Conservation (phyloP, 2,797 vertebrate species). For the Chelmon rostratus region DNA sequence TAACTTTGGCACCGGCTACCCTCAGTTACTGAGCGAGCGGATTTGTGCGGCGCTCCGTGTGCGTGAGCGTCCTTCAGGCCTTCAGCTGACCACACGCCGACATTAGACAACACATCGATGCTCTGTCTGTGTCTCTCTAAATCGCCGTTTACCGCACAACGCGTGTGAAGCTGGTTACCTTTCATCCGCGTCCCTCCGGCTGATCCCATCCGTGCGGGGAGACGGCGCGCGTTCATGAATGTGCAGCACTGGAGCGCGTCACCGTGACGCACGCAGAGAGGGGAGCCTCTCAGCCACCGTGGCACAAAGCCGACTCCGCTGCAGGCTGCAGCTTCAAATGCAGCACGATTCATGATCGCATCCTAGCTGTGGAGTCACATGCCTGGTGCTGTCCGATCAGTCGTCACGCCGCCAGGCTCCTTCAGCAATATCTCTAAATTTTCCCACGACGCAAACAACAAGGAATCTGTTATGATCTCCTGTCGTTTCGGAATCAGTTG, state of each 20-base stretch:
- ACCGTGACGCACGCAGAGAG: conserved; percentile 8
- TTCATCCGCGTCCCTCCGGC: conserved; percentile 33
- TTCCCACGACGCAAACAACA: rapidly evolving
- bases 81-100: not conserved
- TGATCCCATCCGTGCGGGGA: conserved; percentile 28
- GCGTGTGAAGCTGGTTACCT: conserved; percentile 53
- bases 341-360: not conserved
- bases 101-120: not conserved
- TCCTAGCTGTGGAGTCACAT: not conserved
- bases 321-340: not conserved
- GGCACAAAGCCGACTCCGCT: not conserved
- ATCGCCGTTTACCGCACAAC: not conserved
- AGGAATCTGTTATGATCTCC: rapidly evolving
- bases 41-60: not conserved
- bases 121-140: rapidly evolving
- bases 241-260: conserved; percentile 43
- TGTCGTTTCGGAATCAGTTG: rapidly evolving
- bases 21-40: not conserved
- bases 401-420: not conserved
- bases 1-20: not conserved
- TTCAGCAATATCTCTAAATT: not conserved
- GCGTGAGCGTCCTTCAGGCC: no score
- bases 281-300: not conserved
- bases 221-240: conserved; percentile 42
- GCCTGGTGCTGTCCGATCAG: rapidly evolving